Evolutionary conservation across 2,888 invertebrate species (phyloP), one percentile per base, ranked within the genome.

Genomic region (Philereme vetulata): DNA sequence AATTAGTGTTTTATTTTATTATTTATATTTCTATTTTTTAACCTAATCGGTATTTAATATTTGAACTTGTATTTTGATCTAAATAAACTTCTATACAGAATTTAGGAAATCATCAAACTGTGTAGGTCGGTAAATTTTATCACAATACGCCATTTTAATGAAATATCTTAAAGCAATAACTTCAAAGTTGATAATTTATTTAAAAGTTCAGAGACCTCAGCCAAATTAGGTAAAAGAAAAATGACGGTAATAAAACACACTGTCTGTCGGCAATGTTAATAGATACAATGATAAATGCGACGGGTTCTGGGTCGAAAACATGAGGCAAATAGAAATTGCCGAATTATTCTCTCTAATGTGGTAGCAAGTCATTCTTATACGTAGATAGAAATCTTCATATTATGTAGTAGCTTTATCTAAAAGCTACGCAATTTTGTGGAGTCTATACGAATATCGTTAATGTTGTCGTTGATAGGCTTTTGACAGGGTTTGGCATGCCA

Each of bases 241-340:
- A 78, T 77, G 45, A 61, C 51, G 11, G 74, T 62, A 67, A 76
- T 76, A 72, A 72, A 72, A 69, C 67, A 70, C 67, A 68, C 67
- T 54, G 61, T 60, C 50, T 63, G 66, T 51, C 67, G 58, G 70
- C 66, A 61, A 50, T 60, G 56, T 67, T 74, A 75, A 76, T 74
- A 65, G 71, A 62, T 67, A 67, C 67, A 64, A 68, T 72, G 71
- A 76, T 75, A 70, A 70, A 74, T 72, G 56, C 56, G 66, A 71
- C 65, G 65, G 70, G 60, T 66, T 65, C 55, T 64, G 9, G 36
- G 51, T 49, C 45, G 6, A 46, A 50, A 45, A 40, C 52, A 40
- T 46, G 53, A 42, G 10, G 6, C 38, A 46, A 53, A 57, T 51
- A 32, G 4, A 56, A 51, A 52, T 42, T 47, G 51, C 33, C 34